A percentile compares a stretch with the other conserved stretches of the same genome.
Conservation (phyloP, 2,113 vertebrate genomes). For the Trichomycterus rosablanca region DNA sequence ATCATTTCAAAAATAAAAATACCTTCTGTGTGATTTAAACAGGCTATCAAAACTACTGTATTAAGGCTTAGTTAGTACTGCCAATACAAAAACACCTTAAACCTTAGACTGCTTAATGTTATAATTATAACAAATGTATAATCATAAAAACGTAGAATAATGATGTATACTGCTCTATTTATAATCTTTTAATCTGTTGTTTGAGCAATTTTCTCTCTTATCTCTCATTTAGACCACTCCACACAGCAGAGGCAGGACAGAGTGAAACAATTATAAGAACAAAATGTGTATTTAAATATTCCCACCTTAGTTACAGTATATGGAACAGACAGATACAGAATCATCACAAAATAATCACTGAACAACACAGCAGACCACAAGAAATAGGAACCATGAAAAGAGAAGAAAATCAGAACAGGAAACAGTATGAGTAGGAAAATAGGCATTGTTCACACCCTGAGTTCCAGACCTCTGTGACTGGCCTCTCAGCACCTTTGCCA, state of each 20-base stretch:
- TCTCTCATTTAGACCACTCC: conserved; percentile 36
- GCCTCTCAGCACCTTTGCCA: conserved; percentile 41
- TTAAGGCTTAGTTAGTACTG: too few relatives aligned
- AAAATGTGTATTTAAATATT: conserved; percentile 83
- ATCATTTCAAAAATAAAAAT: too few relatives aligned
- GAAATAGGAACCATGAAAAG: conserved; percentile 66
- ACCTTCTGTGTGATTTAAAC: too few relatives aligned
- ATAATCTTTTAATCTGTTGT: too few relatives aligned
- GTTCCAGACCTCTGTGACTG: conserved; percentile 42
- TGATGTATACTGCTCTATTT: too few relatives aligned
- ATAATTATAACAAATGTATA: too few relatives aligned
- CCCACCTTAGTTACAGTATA: conserved; percentile 78
- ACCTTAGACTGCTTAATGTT: too few relatives aligned
- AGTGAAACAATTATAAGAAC: conserved; percentile 76
- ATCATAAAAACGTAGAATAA: too few relatives aligned
- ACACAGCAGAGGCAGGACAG: conserved; percentile 57
- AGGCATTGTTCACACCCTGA: conserved; percentile 52
- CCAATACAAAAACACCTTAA: too few relatives aligned
- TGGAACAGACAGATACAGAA: conserved; percentile 80
- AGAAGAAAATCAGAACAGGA: conserved; percentile 60
- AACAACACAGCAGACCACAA: conserved; percentile 78
- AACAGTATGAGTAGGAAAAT: conserved; percentile 48
- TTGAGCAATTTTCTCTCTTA: conserved; percentile 25
- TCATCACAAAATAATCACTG: conserved; percentile 75
- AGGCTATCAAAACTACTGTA: too few relatives aligned